Evolutionary conservation across 2,797 vertebrate species (phyloP), one percentile per base, ranked within the genome.

Genomic region (Chelon labrosus): DNA sequence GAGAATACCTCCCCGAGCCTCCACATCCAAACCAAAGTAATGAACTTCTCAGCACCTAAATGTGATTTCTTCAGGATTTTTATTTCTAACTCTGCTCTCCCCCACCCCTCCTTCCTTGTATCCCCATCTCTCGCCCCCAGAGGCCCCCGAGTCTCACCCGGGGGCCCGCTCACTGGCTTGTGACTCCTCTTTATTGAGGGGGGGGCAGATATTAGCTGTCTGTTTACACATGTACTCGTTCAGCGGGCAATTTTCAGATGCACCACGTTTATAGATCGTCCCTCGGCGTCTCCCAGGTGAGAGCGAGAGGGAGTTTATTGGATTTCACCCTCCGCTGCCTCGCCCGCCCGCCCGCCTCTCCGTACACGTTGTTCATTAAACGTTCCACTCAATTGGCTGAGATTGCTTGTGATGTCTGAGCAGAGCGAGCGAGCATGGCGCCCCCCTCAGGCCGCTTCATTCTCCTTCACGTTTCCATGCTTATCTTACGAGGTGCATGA

Each of bases 181-280:
- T 88, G 87, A 92, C 88, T 85, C 75, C 66, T 84, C 71, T 80
- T 92, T 92, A 91, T 92, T 90, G 87, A 87, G 85, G 84, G 73
- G 66, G 27, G 27, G 27, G 27, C 76, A 89, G 80, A 92, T 89
- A 92, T 93, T 92, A 92, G 86, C 79, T 90, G 74, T 90, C 89
- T 93, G 93, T 93, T 93, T 94, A 93, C 90, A 89, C 64, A 75
- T 93, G 87, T 93, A 81, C 86, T 86, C 80, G 71, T 90, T 91
- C 87, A 88, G 84, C 68, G 75, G 82, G 77, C 81, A 81, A 89
- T 93, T 93, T 27, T 87, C 89, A 90, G 85, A 91, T 84, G 87
- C 82, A 89, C 77, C 82, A 81, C 90, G 90, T 92, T 93, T 92
- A 92, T 91, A 89, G 90, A 93, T 91, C 83, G 52, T 62, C 73